These are phyloP conservation scores for Saccostrea echinata DNA, from an alignment of 1,140 invertebrate species.

Conservation along the genomic window DNA sequence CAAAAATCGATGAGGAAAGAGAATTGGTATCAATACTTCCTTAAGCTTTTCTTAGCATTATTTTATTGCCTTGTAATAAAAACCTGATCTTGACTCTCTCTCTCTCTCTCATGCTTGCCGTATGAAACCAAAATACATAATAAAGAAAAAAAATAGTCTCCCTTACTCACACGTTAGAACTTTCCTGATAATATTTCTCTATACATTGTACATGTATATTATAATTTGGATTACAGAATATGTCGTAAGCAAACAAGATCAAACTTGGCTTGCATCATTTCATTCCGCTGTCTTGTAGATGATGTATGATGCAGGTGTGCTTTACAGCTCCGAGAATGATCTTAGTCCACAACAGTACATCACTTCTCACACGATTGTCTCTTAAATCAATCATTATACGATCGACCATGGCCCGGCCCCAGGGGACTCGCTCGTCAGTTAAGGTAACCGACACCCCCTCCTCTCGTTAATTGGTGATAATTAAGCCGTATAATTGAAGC, in stretches of 20 bases:
- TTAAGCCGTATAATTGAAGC: neutral
- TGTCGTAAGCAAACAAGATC: neutral
- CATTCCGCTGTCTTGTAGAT: neutral
- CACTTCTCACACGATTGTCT: conserved; percentile 11
- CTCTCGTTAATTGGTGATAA: neutral
- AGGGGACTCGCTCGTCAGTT: neutral
- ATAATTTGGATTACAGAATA: neutral
- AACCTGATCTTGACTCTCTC: no score
- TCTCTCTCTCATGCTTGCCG: no score
- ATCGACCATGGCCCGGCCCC: neutral
- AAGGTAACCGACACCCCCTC: neutral
- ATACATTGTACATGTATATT: no score
- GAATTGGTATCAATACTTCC: no score
- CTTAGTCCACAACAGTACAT: conserved; percentile 12
- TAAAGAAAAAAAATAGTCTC: no score
- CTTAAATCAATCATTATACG: conserved; percentile 8
- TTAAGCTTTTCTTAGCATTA: no score
- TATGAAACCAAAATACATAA: no score
- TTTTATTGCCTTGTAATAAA: no score
- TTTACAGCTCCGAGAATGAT: neutral
- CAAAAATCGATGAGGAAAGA: no score
- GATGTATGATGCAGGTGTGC: conserved; percentile 33
- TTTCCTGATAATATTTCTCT: no score
- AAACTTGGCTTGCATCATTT: neutral
- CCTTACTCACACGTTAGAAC: no score